phyloP scores from a whole-genome alignment of 37 sponge, comb jelly and placozoan genomes.

The Spongilla lacustris region DNA sequence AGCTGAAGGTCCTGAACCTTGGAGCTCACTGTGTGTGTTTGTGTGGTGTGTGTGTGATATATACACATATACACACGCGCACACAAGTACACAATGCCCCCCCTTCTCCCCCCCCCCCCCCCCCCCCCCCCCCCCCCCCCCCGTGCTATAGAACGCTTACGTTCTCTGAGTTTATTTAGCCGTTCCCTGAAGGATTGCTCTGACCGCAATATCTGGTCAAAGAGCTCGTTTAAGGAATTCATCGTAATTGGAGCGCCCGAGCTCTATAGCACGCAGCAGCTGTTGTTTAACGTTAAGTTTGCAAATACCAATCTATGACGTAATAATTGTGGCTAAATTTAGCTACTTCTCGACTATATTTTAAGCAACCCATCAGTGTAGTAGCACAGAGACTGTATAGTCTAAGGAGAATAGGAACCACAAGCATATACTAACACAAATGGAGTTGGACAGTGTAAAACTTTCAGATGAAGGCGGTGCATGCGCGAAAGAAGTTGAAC shows the following conservation, averaged over 20 bases:
- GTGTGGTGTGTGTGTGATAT: background rate
- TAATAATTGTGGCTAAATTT: background rate
- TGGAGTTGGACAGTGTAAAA: background rate
- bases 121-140: too few relatives aligned
- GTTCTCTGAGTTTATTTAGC: conserved; percentile 31
- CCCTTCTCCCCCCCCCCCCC: too few relatives aligned
- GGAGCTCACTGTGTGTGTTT: conserved; percentile 24
- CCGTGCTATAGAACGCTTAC: conserved; percentile 28
- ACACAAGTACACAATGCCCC: too few relatives aligned
- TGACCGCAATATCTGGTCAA: conserved; percentile 78
- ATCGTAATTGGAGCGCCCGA: conserved; percentile 32
- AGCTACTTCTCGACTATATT: background rate
- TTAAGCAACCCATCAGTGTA: background rate
- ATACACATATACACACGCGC: too few relatives aligned
- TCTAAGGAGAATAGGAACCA: background rate
- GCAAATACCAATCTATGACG: background rate
- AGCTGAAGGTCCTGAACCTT: conserved; percentile 28
- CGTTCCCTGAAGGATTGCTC: conserved; percentile 61
- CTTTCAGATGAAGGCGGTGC: background rate
- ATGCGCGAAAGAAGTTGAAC: background rate
- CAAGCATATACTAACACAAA: background rate
- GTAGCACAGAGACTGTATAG: background rate
- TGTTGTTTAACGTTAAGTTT: background rate
- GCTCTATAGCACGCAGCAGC: background rate
- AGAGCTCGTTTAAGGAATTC: conserved; percentile 68